A percentile compares a stretch with the other conserved stretches of the same genome.
Evolutionary conservation across 2,113 vertebrate species (phyloP).

Genomic region (Hylia prasina): DNA sequence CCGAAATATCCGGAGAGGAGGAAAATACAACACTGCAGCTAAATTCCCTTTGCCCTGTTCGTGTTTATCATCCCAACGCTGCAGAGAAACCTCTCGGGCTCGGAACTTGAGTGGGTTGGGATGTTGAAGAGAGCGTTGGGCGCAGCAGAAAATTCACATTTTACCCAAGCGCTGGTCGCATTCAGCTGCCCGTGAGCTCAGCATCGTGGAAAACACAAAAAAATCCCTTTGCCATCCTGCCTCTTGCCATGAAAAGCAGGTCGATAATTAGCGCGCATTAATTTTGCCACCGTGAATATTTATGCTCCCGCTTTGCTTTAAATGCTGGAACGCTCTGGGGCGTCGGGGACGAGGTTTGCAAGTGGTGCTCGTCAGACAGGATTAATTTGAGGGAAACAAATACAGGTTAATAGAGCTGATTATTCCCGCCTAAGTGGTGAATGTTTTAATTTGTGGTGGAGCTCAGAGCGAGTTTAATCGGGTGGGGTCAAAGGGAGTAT

Average conservation of each 20-base stretch:
- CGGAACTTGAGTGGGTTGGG: neutral
- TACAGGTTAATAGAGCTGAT: neutral
- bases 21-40: neutral
- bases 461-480: neutral
- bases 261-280: neutral
- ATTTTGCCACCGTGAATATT: neutral
- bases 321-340: neutral
- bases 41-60: neutral
- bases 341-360: neutral
- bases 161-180: rapidly evolving
- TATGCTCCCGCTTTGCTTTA: neutral
- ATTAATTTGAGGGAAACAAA: neutral
- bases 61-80: neutral
- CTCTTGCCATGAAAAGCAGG: neutral
- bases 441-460: neutral
- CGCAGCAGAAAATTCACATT: neutral
- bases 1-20: neutral
- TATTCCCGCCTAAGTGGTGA: neutral
- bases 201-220: neutral
- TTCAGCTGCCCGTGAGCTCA: neutral
- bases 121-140: rapidly evolving
- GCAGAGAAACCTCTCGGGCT: neutral
- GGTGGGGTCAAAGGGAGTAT: neutral
- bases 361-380: neutral
- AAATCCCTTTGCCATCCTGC: neutral